Base-by-base conservation (phyloP, 2,888 invertebrate species). In the Pyrrhia umbra region DNA sequence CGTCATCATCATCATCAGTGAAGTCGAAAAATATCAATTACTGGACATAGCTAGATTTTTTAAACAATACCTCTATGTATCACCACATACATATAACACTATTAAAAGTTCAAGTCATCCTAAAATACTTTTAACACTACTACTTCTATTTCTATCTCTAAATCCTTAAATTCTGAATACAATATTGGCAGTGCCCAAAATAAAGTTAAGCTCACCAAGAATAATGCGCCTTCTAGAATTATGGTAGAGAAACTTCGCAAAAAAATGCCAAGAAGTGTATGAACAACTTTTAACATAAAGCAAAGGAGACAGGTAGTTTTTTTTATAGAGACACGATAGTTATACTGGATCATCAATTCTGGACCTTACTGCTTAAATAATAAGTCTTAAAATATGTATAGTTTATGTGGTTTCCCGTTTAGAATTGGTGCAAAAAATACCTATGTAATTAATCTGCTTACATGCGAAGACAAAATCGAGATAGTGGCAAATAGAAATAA, bases 261-360 rank as follows among this genome's bases (percentile, higher is more conserved):
- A 78, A 67, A 79, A 79, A 70, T 2, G 59, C 52, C 58, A 45
- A 74, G 73, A 68, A 62, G 47, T 59, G 77, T 80, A 67, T 72
- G 78, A 77, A 77, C 46, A 74, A 76, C 71, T 80, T 80, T 6
- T 37, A 72, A 72, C 74, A 74, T 63, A 73, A 71, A 73, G 58
- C 58, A 74, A 34, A 63, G 16, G 42, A 68, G 68, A 77, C 80
- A 80, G 80, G 80, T 80, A 80, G 71, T 25, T 43, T 54, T 66
- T 74, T 80, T 79, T 79, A 10, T 45, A 45, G 2, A 37, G n/a
- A 23, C 20, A 30, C 23, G 9, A 59, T 75, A 46, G 23, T 63
- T 54, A 68, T 49, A 47, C 16, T 27, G 42, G 43, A 2, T 25
- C 50, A 45, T 27, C 30, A 6, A 76, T 47, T 56, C 13, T 71